phyloP scores from a whole-genome alignment of 2,888 invertebrate species.

The Nephrotoma guestfalica region DNA sequence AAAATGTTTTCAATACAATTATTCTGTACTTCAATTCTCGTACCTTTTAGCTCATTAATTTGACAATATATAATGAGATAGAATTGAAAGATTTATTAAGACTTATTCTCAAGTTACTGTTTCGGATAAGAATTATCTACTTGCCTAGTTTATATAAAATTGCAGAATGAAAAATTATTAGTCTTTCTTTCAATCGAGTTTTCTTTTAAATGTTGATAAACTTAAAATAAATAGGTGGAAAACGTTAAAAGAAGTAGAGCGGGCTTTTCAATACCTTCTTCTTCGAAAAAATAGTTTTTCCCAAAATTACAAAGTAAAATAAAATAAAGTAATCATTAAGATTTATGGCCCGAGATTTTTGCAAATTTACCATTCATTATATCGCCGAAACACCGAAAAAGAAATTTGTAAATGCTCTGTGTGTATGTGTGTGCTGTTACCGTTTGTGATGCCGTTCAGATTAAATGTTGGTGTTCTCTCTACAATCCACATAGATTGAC shows the following conservation, averaged over 20 bases:
- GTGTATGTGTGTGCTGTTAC: too few relatives aligned
- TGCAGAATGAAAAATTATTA: neutral
- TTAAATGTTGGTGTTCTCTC: too few relatives aligned
- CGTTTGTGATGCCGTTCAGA: too few relatives aligned
- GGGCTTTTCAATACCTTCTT: too few relatives aligned
- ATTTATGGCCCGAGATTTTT: too few relatives aligned
- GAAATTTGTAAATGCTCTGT: too few relatives aligned
- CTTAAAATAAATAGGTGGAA: neutral
- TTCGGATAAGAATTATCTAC: neutral
- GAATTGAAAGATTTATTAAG: neutral
- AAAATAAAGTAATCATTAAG: too few relatives aligned
- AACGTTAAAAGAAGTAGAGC: neutral
- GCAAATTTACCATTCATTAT: too few relatives aligned
- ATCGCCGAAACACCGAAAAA: too few relatives aligned
- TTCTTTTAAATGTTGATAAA: neutral
- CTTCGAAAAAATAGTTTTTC: too few relatives aligned
- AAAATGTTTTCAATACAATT: neutral
- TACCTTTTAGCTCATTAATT: neutral
- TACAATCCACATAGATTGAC: too few relatives aligned
- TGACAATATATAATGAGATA: neutral
- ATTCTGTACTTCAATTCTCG: neutral
- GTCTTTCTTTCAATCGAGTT: neutral
- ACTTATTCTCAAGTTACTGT: neutral
- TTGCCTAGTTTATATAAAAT: neutral
- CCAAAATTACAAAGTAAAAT: too few relatives aligned